phyloP scores from a whole-genome alignment of 2,888 invertebrate species.

The Ichneumon xanthorius region DNA sequence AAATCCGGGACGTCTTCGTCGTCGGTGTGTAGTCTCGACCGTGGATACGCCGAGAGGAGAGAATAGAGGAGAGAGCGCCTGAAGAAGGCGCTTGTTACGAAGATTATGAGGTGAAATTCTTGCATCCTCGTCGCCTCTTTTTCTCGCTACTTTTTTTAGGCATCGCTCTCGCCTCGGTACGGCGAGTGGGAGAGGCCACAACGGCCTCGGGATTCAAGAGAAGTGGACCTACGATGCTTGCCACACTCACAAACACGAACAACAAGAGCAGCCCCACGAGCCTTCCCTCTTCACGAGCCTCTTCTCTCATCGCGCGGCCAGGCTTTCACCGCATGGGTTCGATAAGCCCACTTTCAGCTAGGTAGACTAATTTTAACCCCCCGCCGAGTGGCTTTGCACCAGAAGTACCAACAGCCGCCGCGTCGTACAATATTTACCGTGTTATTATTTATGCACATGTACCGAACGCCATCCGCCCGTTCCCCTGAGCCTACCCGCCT shows the following conservation, averaged over 20 bases:
- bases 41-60: conserved; percentile 32
- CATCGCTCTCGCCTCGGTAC: conserved; percentile 10
- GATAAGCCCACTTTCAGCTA: conserved; percentile 72
- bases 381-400: conserved; percentile 32
- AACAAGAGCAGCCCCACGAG: conserved; percentile 20
- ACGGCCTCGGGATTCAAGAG: not conserved
- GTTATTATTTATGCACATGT: conserved; percentile 57
- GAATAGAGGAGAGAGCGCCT: conserved; percentile 53
- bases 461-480: not conserved
- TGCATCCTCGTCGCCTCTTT: conserved; percentile 48
- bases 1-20: conserved; percentile 14
- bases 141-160: conserved; percentile 29
- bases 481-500: conserved; percentile 1
- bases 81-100: conserved; percentile 75
- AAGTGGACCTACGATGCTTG: conserved; percentile 21
- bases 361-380: conserved; percentile 72
- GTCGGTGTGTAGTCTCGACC: conserved; percentile 8
- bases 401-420: conserved; percentile 11
- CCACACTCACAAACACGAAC: conserved; percentile 31
- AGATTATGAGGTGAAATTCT: conserved; percentile 76
- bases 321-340: conserved; percentile 70
- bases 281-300: conserved; percentile 30
- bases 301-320: conserved; percentile 27
- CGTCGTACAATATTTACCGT: conserved; percentile 47
- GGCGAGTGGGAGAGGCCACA: conserved; percentile 3